phyloP scores from a whole-genome alignment of 2,888 invertebrate species.

The Harpagoxenus sublaevis region DNA sequence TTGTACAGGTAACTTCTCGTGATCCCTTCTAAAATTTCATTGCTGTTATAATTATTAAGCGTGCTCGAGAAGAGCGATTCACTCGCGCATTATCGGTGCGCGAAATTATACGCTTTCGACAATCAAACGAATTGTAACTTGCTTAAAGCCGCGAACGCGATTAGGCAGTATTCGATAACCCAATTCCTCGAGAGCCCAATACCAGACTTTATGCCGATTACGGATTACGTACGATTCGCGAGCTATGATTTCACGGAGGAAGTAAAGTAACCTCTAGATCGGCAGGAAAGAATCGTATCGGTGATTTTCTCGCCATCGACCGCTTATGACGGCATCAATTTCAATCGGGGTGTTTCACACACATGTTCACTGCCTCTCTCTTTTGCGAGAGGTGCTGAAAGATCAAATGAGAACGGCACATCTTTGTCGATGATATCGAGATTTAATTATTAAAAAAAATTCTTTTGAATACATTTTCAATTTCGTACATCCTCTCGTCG shows the following conservation, averaged over 20 bases:
- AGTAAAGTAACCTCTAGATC: conserved; percentile 9
- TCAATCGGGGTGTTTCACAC: not conserved
- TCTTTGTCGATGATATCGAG: not conserved
- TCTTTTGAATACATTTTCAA: not conserved
- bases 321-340: conserved; percentile 27
- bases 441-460: not conserved
- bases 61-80: not conserved
- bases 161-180: conserved; percentile 68
- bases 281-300: conserved; percentile 21
- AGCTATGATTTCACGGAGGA: conserved; percentile 36
- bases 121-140: conserved; percentile 54
- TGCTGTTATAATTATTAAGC: conserved; percentile 6
- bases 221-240: conserved; percentile 39
- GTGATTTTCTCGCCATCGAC: conserved; percentile 36
- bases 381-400: not conserved
- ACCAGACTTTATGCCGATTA: conserved; percentile 41
- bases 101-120: conserved; percentile 53
- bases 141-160: conserved; percentile 55
- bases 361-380: conserved; percentile 22
- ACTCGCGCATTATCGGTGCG: conserved; percentile 35
- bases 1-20: not conserved
- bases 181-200: conserved; percentile 65
- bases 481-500: not conserved
- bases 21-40: not conserved
- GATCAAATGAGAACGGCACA: not conserved